These are phyloP conservation scores for Porites australiensis DNA, from an alignment of 64 coral and sea anemone species.

Conservation along the genomic window DNA sequence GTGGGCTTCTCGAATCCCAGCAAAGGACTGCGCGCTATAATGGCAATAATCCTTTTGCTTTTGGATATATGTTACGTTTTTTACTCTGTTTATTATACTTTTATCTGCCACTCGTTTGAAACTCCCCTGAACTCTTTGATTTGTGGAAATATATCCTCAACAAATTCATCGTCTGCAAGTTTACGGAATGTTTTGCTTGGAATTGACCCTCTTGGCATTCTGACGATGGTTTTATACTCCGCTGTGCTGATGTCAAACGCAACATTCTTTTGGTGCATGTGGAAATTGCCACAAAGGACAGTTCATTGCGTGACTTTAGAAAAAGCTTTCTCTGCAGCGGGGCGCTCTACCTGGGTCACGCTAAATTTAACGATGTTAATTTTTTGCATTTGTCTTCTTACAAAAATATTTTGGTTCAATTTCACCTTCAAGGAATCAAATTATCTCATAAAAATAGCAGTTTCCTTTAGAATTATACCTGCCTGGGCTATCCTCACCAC, in stretches of 20 bases:
- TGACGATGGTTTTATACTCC: conserved; percentile 22
- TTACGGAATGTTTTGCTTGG: neutral
- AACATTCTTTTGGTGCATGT: conserved; percentile 70
- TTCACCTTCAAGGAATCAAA: neutral
- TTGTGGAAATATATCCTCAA: conserved; percentile 17
- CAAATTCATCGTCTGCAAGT: conserved; percentile 4
- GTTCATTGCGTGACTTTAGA: conserved; percentile 9
- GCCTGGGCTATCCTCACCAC: conserved; percentile 31
- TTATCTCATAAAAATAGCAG: neutral
- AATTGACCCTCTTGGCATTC: conserved; percentile 31
- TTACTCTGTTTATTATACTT: conserved; percentile 22
- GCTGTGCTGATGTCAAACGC: conserved; percentile 56
- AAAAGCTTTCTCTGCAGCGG: conserved; percentile 12
- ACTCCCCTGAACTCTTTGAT: conserved; percentile 44
- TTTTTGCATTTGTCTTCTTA: conserved; percentile 32
- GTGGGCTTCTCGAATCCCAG: conserved; percentile 54
- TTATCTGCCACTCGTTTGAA: conserved; percentile 48
- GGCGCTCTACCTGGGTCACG: conserved; percentile 25
- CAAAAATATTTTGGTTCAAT: conserved; percentile 21
- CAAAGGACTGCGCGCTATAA: conserved; percentile 46
- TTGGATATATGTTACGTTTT: conserved; percentile 63
- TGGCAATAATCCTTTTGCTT: conserved; percentile 58
- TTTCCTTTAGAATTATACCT: conserved; percentile 13
- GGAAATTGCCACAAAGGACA: conserved; percentile 13
- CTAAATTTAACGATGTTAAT: conserved; percentile 52